A percentile compares a stretch with the other conserved stretches of the same genome.
Evolutionary conservation across 2,888 invertebrate species (phyloP).

Genomic region (Caenorhabditis sp.): DNA sequence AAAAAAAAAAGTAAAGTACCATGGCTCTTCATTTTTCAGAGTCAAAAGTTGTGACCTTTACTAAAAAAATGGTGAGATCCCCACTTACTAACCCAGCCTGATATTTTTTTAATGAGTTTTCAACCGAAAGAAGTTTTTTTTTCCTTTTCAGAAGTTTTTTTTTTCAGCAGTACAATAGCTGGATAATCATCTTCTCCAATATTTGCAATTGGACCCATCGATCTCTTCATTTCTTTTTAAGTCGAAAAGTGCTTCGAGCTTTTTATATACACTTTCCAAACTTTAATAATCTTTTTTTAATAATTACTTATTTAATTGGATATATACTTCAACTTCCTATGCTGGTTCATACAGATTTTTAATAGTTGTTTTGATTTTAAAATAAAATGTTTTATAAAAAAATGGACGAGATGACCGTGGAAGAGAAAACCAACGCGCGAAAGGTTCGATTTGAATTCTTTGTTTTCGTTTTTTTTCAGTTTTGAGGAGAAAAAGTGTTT

Average conservation of each 20-base stretch:
- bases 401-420: background rate
- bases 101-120: too few species aligned
- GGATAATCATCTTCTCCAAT: slow-evolving; percentile 14
- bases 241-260: background rate
- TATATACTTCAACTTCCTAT: background rate
- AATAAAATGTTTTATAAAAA: background rate
- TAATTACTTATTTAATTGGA: too few species aligned
- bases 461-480: background rate
- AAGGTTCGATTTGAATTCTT: background rate
- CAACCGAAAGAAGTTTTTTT: too few species aligned
- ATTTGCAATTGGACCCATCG: slow-evolving; percentile 14
- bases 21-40: too few species aligned
- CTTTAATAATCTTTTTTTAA: background rate
- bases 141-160: background rate
- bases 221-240: slow-evolving; percentile 5
- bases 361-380: background rate
- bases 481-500: background rate
- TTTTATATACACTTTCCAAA: background rate
- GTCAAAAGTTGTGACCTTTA: too few species aligned
- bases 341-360: background rate
- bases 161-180: slow-evolving; percentile 26
- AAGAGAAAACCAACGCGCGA: background rate
- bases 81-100: too few species aligned
- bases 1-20: too few species aligned
- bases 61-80: too few species aligned